phyloP scores from a whole-genome alignment of 2,113 vertebrate genomes.

The Otolemur garnettii region DNA sequence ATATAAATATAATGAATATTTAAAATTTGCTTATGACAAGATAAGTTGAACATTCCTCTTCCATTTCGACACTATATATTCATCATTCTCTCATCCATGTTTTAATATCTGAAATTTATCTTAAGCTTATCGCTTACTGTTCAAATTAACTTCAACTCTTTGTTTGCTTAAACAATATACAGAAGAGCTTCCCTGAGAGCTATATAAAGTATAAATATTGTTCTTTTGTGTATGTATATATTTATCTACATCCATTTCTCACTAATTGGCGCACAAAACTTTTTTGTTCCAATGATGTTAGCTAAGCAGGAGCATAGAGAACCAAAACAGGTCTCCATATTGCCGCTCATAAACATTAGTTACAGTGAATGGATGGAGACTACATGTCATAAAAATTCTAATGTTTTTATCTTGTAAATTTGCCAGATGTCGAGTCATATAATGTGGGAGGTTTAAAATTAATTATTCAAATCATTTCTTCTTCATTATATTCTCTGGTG shows the following conservation, averaged over 20 bases:
- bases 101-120: background rate
- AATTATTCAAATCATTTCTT: slow-evolving; percentile 81
- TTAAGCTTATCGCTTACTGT: background rate
- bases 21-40: background rate
- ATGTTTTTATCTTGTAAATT: slow-evolving; percentile 76
- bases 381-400: slow-evolving; percentile 66
- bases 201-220: background rate
- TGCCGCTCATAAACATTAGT: slow-evolving; percentile 70
- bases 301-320: background rate
- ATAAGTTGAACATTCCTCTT: background rate
- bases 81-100: background rate
- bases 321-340: slow-evolving; percentile 18
- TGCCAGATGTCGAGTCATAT: slow-evolving; percentile 82
- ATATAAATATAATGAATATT: background rate
- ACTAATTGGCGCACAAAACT: background rate
- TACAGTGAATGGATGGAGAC: slow-evolving; percentile 53
- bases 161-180: background rate
- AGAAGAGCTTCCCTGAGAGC: background rate
- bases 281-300: background rate
- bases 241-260: background rate
- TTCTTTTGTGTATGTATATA: background rate
- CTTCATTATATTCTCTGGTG: slow-evolving; percentile 65
- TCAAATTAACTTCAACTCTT: background rate
- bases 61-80: background rate
- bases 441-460: slow-evolving; percentile 67